A percentile compares a stretch with the other conserved stretches of the same genome.
Evolutionary conservation across 2,888 invertebrate genomes (phyloP).

Genomic region (Hirtodrosophila confusa): DNA sequence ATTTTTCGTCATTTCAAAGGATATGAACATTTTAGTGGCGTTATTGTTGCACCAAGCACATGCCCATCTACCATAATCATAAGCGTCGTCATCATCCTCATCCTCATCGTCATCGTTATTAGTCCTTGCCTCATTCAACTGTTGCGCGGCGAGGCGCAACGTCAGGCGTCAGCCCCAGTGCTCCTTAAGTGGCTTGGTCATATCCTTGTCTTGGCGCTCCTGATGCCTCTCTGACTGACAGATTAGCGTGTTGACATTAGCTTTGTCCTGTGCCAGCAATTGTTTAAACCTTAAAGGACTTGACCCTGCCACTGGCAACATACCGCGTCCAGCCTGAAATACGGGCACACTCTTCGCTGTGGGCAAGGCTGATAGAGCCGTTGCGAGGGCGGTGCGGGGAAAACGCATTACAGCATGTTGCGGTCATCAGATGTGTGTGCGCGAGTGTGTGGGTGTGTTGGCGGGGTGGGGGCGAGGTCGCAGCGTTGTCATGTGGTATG

Average conservation of each 20-base stretch:
- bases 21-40: conserved; percentile 49
- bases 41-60: conserved; percentile 47
- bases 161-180: conserved; percentile 14
- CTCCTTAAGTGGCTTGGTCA: conserved; percentile 46
- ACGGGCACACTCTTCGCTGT: conserved; percentile 8
- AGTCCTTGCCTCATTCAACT: conserved; percentile 22
- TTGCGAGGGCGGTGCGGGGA: not conserved
- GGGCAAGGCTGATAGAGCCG: conserved; percentile 38
- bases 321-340: conserved; percentile 4
- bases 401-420: conserved; percentile 71
- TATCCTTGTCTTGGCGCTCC: conserved; percentile 3
- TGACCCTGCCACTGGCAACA: not conserved
- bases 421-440: conserved; percentile 43
- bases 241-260: conserved; percentile 70
- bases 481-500: conserved; percentile 53
- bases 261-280: conserved; percentile 37
- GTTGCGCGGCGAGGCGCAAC: conserved; percentile 50
- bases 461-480: conserved; percentile 11
- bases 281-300: conserved; percentile 22
- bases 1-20: conserved; percentile 68
- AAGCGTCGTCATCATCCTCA: too few relatives aligned
- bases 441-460: conserved; percentile 8
- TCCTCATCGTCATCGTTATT: conserved; percentile 19
- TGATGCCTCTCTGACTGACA: conserved; percentile 34
- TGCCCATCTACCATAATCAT: conserved; percentile 7